A percentile compares a stretch with the other conserved stretches of the same genome.
These are phyloP conservation scores for Caenorhabditis afra DNA, from an alignment of 2,888 invertebrate species.

Conservation along the genomic window DNA sequence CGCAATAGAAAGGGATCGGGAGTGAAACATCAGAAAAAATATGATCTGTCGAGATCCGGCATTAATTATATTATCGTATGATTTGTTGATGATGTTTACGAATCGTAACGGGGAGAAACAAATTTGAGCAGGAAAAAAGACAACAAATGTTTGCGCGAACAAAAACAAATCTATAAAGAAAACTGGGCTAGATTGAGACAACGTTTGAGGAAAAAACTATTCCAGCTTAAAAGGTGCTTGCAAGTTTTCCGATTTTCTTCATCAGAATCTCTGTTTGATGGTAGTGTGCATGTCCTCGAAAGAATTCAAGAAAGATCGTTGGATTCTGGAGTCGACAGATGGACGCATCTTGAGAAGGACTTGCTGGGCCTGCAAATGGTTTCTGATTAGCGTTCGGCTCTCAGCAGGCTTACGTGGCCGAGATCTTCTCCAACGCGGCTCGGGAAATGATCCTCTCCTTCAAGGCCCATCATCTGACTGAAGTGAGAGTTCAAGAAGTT, in stretches of 20 bases:
- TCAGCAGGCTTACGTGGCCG: conserved; percentile 28
- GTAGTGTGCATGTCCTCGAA: conserved; percentile 60
- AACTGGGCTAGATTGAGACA: neutral
- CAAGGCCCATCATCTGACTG: conserved; percentile 28
- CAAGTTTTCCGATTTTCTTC: too few species aligned
- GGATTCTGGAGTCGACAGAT: conserved; percentile 46
- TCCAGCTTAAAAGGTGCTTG: too few species aligned
- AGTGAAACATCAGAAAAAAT: neutral
- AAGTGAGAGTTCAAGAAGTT: conserved; percentile 39
- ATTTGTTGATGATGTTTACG: neutral
- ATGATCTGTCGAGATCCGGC: neutral
- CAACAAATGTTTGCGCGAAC: neutral
- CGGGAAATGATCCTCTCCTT: conserved; percentile 44
- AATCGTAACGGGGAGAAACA: neutral
- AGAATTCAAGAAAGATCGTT: conserved; percentile 41
- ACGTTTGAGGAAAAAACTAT: neutral
- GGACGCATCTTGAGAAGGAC: conserved; percentile 29
- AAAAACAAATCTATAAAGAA: neutral
- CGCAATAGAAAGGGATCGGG: neutral
- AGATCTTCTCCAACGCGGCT: conserved; percentile 43
- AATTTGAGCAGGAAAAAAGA: neutral
- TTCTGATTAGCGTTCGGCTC: too few species aligned
- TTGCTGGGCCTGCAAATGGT: conserved; percentile 35
- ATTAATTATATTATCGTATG: neutral
- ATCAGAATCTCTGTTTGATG: conserved; percentile 41